These are phyloP conservation scores for Poecilia velifera DNA, from an alignment of 2,797 vertebrate genomes.

Conservation along the genomic window DNA sequence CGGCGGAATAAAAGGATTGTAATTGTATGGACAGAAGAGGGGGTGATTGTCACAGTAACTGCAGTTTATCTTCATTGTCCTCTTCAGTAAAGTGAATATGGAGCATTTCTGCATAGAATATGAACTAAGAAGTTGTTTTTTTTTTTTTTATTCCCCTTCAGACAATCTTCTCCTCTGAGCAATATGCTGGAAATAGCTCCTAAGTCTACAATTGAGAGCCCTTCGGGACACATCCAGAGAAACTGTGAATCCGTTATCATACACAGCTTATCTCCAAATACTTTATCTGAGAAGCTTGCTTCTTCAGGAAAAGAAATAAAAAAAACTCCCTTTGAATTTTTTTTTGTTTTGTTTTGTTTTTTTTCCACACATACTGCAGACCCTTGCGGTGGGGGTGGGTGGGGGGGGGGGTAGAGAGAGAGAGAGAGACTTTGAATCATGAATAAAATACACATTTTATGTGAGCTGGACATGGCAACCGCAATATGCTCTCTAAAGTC, in stretches of 20 bases:
- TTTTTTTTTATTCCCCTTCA: slow-evolving; percentile 28
- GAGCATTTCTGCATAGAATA: slow-evolving; percentile 56
- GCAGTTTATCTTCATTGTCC: slow-evolving; percentile 54
- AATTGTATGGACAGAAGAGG: slow-evolving; percentile 32
- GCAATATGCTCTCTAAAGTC: slow-evolving; percentile 54
- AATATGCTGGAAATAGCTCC: slow-evolving; percentile 66
- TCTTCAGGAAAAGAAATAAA: slow-evolving; percentile 15
- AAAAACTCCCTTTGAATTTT: slow-evolving; percentile 25
- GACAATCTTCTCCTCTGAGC: slow-evolving; percentile 60
- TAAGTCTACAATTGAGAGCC: slow-evolving; percentile 58
- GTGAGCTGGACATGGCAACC: slow-evolving; percentile 46
- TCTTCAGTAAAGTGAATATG: slow-evolving; percentile 63
- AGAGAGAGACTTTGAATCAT: slow-evolving; percentile 31
- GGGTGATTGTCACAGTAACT: slow-evolving; percentile 37
- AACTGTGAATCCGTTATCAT: slow-evolving; percentile 42
- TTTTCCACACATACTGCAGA: slow-evolving; percentile 1
- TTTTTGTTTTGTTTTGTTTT: slow-evolving; percentile 27
- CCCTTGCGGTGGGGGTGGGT: slow-evolving; percentile 24
- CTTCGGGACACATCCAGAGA: slow-evolving; percentile 52
- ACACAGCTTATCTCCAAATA: slow-evolving; percentile 52
- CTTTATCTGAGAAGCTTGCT: slow-evolving; percentile 48
- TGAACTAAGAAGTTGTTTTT: slow-evolving; percentile 23
- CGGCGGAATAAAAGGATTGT: slow-evolving; percentile 17
- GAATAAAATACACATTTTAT: slow-evolving; percentile 52
- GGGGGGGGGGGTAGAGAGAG: background rate